Base-by-base conservation (phyloP, 2,888 invertebrate species). In the Drosophila heteroneura region DNA sequence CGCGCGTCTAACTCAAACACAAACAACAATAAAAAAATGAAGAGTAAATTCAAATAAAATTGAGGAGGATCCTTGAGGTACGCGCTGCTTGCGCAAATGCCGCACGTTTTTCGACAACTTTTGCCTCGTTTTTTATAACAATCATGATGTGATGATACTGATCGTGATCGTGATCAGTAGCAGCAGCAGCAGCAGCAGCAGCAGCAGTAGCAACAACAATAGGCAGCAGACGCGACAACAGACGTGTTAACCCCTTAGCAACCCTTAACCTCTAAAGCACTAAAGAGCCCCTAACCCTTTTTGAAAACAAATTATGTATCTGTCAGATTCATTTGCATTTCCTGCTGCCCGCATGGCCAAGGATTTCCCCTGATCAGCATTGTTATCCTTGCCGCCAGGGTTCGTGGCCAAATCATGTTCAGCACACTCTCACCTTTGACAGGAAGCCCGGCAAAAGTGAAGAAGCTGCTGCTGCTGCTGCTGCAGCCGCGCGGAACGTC, bases 291-390 rank as follows among this genome's bases (percentile, higher is more conserved):
- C 22, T 26, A 72, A 70, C 75, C 80, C 75, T 56, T 66, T 61
- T 41, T 6, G 56, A 61, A 51, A 49, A 70, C 73, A 72, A 76
- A 76, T 77, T 75, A 63, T 76, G 59, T 72, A 74, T 76, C 83
- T 81, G 83, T 85, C 82, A 75, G 79, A 83, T 86, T 92, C 91
- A 91, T 92, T 92, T 92, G 92, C 92, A 92, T 92, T 87, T 91
- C 83, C 87, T 81, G 73, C 67, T 59, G 59, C 82, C 85, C 88
- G 80, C 79, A 84, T 84, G 70, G 56, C 32, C 37, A 53, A 58
- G 57, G 59, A 64, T 71, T 68, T 32, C n/a, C 57, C 56, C 33
- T 39, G 61, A 66, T 68, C 75, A 51, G 52, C 41, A 70, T 74
- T 78, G 64, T 76, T 56, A 3, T n/a, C 57, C 66, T 79, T 73